Percentiles rank a stretch among this genome's conserved stretches.
Conservation (phyloP, 2,797 vertebrate genomes). For the Spea hammondii region DNA sequence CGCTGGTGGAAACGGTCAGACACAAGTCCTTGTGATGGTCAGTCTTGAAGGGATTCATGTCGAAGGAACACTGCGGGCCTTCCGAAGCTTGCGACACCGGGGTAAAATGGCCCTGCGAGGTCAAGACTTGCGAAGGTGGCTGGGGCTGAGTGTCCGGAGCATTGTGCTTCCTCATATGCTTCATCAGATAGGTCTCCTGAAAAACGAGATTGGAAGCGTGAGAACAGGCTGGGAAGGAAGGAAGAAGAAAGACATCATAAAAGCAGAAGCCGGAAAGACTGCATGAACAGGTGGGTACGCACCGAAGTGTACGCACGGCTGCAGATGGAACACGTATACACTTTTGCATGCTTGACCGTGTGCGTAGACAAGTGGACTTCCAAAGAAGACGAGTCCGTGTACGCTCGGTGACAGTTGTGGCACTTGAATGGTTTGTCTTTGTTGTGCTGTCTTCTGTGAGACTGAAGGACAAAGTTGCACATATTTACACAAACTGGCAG, state of each 20-base stretch:
- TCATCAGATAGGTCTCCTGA: constrained; percentile 98
- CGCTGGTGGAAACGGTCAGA: constrained; percentile 92
- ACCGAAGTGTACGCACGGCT: constrained; percentile 97
- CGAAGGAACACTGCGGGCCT: constrained; percentile 85
- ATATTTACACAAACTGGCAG: background rate
- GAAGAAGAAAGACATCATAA: background rate
- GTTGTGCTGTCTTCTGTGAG: constrained; percentile 97
- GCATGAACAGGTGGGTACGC: constrained; percentile 57
- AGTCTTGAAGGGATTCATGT: constrained; percentile 94
- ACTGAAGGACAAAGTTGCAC: constrained; percentile 67
- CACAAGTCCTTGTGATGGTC: constrained; percentile 96
- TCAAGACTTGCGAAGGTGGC: constrained; percentile 45
- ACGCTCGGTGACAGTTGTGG: constrained; percentile 95
- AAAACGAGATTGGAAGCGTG: constrained; percentile 18
- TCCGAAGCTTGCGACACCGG: constrained; percentile 62
- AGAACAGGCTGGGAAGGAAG: background rate
- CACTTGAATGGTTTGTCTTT: constrained; percentile 99
- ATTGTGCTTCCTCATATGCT: constrained; percentile 99
- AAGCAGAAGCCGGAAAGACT: constrained; percentile 22
- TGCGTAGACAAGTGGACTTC: constrained; percentile 96
- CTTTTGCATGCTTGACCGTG: constrained; percentile 96
- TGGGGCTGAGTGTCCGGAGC: constrained; percentile 77
- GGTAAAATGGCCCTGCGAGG: constrained; percentile 54
- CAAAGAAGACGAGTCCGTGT: constrained; percentile 86
- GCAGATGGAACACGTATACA: constrained; percentile 96